Percentiles rank a stretch among this genome's conserved stretches.
These are phyloP conservation scores for Hippocampus zosterae DNA, from an alignment of 2,113 vertebrate species.

Conservation along the genomic window DNA sequence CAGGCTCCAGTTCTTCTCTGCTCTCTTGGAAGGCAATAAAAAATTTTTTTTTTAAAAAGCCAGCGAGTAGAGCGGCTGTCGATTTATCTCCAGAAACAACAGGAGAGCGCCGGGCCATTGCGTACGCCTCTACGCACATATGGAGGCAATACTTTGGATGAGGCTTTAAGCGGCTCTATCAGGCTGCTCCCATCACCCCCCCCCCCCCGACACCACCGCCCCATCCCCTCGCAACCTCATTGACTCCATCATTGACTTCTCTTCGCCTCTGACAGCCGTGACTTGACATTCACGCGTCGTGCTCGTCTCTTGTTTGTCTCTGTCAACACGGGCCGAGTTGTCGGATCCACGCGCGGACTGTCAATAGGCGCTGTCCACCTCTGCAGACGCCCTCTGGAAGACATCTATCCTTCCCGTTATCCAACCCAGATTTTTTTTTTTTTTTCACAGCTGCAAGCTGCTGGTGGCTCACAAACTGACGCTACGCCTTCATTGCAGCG, in stretches of 20 bases:
- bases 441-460: conserved; percentile 22
- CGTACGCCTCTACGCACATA: conserved; percentile 56
- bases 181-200: conserved; percentile 32
- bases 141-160: conserved; percentile 55
- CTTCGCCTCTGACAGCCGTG: conserved; percentile 46
- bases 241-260: conserved; percentile 53
- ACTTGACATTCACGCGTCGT: conserved; percentile 54
- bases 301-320: conserved; percentile 45
- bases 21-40: conserved; percentile 58
- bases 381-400: conserved; percentile 21
- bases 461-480: conserved; percentile 7
- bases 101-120: conserved; percentile 58
- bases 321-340: conserved; percentile 33
- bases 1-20: conserved; percentile 47
- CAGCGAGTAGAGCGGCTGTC: conserved; percentile 25
- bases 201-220: neutral
- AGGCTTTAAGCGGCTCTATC: conserved; percentile 63
- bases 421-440: conserved; percentile 8
- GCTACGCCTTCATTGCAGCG: conserved; percentile 12
- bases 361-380: conserved; percentile 38
- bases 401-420: conserved; percentile 14
- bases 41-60: no score
- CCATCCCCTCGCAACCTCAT: conserved; percentile 17
- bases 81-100: conserved; percentile 63
- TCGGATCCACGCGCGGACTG: conserved; percentile 43